Evolutionary conservation across 2,113 vertebrate species (phyloP).

Genomic region (Argyrosomus japonicus): DNA sequence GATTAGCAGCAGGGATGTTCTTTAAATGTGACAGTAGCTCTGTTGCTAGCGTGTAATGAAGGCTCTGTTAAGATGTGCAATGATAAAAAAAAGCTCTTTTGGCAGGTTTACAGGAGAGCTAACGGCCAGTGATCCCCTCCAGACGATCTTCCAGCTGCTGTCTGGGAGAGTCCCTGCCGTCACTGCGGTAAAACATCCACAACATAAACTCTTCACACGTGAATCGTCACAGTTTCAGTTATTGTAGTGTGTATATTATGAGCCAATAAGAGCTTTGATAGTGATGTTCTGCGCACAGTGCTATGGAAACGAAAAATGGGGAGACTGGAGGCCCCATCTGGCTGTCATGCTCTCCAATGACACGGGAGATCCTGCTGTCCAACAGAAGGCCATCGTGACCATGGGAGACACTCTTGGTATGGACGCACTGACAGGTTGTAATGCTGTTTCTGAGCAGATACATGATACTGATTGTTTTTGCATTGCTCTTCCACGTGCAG

Average conservation of each 20-base stretch:
- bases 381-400: conserved; percentile 84
- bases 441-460: neutral
- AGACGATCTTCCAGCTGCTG: conserved; percentile 94
- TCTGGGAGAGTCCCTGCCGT: conserved; percentile 90
- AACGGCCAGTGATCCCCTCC: conserved; percentile 88
- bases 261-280: neutral
- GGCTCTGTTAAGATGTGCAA: conserved; percentile 6
- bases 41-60: neutral
- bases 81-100: conserved; percentile 45
- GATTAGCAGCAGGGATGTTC: neutral
- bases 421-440: neutral
- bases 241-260: neutral
- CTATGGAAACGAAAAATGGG: conserved; percentile 88
- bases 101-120: conserved; percentile 92
- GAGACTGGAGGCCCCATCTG: conserved; percentile 94
- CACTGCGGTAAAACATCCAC: conserved; percentile 82
- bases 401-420: conserved; percentile 93
- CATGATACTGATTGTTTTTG: conserved; percentile 14
- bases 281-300: conserved; percentile 75
- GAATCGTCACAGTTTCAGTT: neutral
- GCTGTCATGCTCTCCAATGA: conserved; percentile 92
- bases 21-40: conserved; percentile 3
- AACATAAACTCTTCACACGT: neutral
- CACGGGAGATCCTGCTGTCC: conserved; percentile 79
- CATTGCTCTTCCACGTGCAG: conserved; percentile 72